phyloP scores from a whole-genome alignment of 2,113 vertebrate species.

The Orycteropus afer region DNA sequence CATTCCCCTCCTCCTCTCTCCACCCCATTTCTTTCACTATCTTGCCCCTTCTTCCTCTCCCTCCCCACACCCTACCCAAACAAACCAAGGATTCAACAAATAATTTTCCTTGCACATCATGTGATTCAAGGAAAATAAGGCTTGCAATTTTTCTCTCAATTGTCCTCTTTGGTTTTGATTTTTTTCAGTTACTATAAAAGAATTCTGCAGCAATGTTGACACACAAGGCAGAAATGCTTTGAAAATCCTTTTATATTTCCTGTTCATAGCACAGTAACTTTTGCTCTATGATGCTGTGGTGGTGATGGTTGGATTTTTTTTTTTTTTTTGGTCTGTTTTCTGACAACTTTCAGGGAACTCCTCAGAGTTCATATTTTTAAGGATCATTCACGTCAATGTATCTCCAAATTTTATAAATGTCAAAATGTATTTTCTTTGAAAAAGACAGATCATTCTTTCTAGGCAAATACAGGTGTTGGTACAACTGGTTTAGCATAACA shows the following conservation, averaged over 20 bases:
- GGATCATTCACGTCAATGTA: conserved; percentile 78
- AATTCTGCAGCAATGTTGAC: conserved; percentile 87
- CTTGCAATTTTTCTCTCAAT: conserved; percentile 88
- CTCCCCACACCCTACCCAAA: conserved; percentile 67
- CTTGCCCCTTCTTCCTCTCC: neutral
- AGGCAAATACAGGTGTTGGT: conserved; percentile 87
- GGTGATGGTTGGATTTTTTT: conserved; percentile 20
- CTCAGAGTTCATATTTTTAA: conserved; percentile 83
- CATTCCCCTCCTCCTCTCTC: conserved; percentile 49
- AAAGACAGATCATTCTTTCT: conserved; percentile 80
- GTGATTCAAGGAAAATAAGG: conserved; percentile 89
- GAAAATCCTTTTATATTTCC: conserved; percentile 86
- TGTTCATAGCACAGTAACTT: conserved; percentile 85
- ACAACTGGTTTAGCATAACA: conserved; percentile 83
- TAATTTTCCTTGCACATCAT: conserved; percentile 87
- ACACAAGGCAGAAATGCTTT: conserved; percentile 85
- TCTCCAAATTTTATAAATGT: conserved; percentile 80
- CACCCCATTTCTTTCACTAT: conserved; percentile 65
- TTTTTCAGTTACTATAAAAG: conserved; percentile 83
- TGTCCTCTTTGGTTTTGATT: conserved; percentile 89
- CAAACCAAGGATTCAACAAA: conserved; percentile 88
- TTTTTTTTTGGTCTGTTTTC: conserved; percentile 71
- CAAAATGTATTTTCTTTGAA: conserved; percentile 72
- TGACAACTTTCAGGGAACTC: conserved; percentile 84
- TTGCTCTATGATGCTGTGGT: conserved; percentile 76